A percentile compares a stretch with the other conserved stretches of the same genome.
Conservation (phyloP, 2,888 invertebrate genomes). For the Phorcus lineatus region DNA sequence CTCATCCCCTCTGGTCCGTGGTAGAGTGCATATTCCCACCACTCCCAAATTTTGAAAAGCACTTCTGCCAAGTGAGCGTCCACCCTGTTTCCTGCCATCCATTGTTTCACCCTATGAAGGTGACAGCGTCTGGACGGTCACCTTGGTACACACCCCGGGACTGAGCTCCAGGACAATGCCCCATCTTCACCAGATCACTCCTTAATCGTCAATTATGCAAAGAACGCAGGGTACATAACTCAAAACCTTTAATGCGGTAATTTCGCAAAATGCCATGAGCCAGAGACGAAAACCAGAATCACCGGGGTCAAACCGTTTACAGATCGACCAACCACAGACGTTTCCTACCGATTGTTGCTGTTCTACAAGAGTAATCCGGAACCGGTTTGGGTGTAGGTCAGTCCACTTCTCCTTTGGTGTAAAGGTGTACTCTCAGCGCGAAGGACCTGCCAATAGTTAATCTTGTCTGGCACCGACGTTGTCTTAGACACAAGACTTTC, state of each 20-base stretch:
- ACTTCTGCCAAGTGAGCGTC: too few species aligned
- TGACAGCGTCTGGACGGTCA: too few species aligned
- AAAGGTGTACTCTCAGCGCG: conserved; percentile 20
- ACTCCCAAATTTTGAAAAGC: too few species aligned
- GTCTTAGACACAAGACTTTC: not conserved
- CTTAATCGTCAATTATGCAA: not conserved
- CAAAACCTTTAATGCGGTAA: conserved; percentile 20
- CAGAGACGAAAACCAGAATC: not conserved
- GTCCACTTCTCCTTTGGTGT: not conserved
- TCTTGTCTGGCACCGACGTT: conserved; percentile 14
- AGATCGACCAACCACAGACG: not conserved
- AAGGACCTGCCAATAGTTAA: conserved; percentile 11
- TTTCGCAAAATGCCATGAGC: conserved; percentile 12
- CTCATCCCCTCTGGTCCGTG: too few species aligned
- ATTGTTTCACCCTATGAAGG: too few species aligned
- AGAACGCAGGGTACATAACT: conserved; percentile 2
- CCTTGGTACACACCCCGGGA: not conserved
- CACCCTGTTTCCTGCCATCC: too few species aligned
- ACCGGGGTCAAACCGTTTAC: conserved; percentile 20
- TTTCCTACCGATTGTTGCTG: too few species aligned
- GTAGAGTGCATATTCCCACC: too few species aligned
- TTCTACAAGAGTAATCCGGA: not conserved
- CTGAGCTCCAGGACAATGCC: not conserved
- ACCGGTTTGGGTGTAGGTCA: not conserved
- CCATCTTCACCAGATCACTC: not conserved